Conservation (phyloP, 2,797 vertebrate species). For the Thunnus albacares region DNA sequence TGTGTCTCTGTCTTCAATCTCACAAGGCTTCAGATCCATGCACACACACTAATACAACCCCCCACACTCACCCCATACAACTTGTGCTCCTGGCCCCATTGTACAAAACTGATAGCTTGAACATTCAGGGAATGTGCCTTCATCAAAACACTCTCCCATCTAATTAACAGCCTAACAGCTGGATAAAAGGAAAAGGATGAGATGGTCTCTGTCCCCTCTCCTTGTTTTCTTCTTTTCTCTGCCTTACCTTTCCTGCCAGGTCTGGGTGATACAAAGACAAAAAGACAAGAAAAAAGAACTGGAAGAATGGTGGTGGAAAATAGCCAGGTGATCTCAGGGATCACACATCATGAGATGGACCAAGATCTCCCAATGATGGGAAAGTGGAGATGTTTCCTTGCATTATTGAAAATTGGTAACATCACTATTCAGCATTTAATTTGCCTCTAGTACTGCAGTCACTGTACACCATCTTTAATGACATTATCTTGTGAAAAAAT, state of each 20-base stretch:
- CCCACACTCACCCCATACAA: conserved; percentile 63
- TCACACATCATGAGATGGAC: conserved; percentile 7
- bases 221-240: conserved; percentile 16
- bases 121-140: conserved; percentile 81
- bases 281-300: conserved; percentile 12
- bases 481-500: neutral
- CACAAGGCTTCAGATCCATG: conserved; percentile 60
- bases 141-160: conserved; percentile 77
- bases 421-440: neutral
- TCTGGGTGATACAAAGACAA: conserved; percentile 16
- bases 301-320: neutral
- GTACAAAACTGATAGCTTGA: conserved; percentile 75
- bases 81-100: conserved; percentile 68
- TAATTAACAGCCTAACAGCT: conserved; percentile 65
- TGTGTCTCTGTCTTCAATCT: conserved; percentile 71
- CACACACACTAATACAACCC: conserved; percentile 40
- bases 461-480: too few species aligned
- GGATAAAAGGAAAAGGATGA: conserved; percentile 45
- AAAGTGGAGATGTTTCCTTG: neutral
- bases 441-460: neutral
- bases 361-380: neutral
- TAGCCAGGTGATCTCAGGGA: neutral
- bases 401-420: neutral
- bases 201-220: conserved; percentile 20
- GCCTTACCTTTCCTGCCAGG: conserved; percentile 6